A percentile compares a stretch with the other conserved stretches of the same genome.
These are phyloP conservation scores for Pristionchus arcanus DNA, from an alignment of 2,888 invertebrate species.

Conservation along the genomic window DNA sequence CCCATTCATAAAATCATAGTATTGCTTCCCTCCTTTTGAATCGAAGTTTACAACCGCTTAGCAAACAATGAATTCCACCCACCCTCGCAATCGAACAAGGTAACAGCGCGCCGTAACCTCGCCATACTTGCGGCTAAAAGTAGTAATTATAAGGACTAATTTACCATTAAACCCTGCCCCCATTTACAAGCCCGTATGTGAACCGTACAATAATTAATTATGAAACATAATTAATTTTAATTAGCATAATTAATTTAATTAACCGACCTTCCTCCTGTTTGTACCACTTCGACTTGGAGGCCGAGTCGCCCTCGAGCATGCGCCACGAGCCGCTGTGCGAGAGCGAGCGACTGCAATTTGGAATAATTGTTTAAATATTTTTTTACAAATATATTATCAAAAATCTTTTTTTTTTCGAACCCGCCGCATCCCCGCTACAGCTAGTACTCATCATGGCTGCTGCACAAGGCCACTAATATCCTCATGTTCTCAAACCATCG, in stretches of 20 bases:
- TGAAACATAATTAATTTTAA: too few relatives aligned
- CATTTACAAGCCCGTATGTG: too few relatives aligned
- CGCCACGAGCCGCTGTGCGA: slow-evolving; percentile 5
- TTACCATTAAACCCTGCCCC: not conserved
- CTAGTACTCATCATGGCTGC: not conserved
- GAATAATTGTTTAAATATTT: too few relatives aligned
- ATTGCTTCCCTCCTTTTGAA: too few relatives aligned
- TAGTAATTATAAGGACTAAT: not conserved
- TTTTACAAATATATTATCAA: not conserved
- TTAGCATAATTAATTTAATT: not conserved
- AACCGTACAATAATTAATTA: too few relatives aligned
- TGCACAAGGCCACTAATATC: not conserved
- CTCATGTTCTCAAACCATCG: too few relatives aligned
- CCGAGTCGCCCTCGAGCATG: not conserved
- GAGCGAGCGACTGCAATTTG: not conserved
- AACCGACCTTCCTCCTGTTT: not conserved
- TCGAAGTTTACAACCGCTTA: too few relatives aligned
- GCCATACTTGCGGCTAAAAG: too few relatives aligned
- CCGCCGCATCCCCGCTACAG: not conserved
- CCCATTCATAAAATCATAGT: too few relatives aligned
- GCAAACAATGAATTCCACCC: too few relatives aligned
- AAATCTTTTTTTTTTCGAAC: not conserved
- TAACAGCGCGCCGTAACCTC: too few relatives aligned
- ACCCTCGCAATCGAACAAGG: too few relatives aligned
- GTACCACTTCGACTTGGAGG: not conserved